Conservation (phyloP, 1,140 invertebrate species). For the Drosophila dunni region DNA sequence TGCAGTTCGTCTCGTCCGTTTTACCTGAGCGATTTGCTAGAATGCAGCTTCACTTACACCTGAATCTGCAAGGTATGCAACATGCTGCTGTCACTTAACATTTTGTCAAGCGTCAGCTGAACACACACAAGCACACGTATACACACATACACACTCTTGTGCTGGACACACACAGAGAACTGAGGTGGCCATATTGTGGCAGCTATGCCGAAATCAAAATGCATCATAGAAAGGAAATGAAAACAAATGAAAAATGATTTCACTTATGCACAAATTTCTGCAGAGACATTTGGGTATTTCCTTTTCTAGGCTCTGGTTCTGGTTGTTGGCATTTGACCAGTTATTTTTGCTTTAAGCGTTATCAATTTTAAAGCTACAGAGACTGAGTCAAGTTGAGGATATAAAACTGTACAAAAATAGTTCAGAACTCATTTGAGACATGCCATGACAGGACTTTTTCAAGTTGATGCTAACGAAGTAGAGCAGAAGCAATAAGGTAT, state of each 20-base stretch:
- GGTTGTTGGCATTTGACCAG: slow-evolving; percentile 16
- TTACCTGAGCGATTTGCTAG: slow-evolving; percentile 49
- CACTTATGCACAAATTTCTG: slow-evolving; percentile 72
- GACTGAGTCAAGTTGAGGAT: slow-evolving; percentile 1
- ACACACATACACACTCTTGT: background rate
- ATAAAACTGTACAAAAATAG: background rate
- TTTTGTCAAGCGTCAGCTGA: slow-evolving; percentile 55
- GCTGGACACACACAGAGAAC: background rate
- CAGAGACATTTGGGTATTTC: slow-evolving; percentile 24
- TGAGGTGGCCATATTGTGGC: slow-evolving; percentile 16
- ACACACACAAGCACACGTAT: background rate
- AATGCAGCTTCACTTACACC: slow-evolving; percentile 38
- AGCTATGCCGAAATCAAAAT: slow-evolving; percentile 74
- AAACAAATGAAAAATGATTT: slow-evolving; percentile 82
- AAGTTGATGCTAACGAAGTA: too few relatives aligned
- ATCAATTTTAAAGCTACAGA: slow-evolving; percentile 49
- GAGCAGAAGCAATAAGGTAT: too few relatives aligned
- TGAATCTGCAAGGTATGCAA: slow-evolving; percentile 31
- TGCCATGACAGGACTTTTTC: too few relatives aligned
- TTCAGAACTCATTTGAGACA: too few relatives aligned
- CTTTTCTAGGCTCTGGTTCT: slow-evolving; percentile 2
- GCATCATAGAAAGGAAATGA: slow-evolving; percentile 76
- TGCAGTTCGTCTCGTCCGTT: slow-evolving; percentile 16
- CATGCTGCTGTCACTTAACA: slow-evolving; percentile 67
- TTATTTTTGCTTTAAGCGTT: slow-evolving; percentile 38